Base-by-base conservation (phyloP, 2,797 vertebrate genomes). In the Lemur catta region DNA sequence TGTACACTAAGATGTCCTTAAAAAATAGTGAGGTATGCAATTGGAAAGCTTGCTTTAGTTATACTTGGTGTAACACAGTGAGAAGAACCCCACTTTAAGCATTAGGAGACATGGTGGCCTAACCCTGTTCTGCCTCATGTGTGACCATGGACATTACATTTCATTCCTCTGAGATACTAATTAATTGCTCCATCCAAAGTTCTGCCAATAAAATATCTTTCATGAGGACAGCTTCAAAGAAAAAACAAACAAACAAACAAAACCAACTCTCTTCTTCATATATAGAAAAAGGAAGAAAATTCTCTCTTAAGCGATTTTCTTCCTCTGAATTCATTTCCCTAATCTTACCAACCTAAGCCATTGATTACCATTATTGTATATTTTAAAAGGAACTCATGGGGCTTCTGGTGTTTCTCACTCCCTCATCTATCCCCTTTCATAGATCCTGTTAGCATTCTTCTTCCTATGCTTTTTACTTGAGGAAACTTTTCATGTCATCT, bases 281-380 rank as follows among this genome's bases (percentile, higher is more conserved):
- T 88, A 75, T 1, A 74, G 22, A 67, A 92, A 96, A 91, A 20
- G 52, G 72, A 46, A 92, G 46, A 84, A n/a, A 92, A 91, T 41
- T 84, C 15, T 89, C 79, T 89, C 26, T 71, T 89, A 84, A 67
- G 18, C 26, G 17, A 81, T 88, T 91, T 80, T 79, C 22, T 95
- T 95, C 50, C 4, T 75, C 65, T 90, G 63, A 22, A 91, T 95
- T 89, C 57, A 86, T 90, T 85, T 96, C 28, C 26, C 46, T 89
- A 93, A 65, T 13, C 26, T 88, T 72, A 71, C 28, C 52, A 81
- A 76, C 5, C 24, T 38, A 43, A 78, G 75, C 14, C 48, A 76
- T 65, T 86, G 43, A 87, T 96, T 92, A 43, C 24, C 20, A 57
- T 90, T 75, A 55, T 50, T 72, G 35, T 76, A 48, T 72, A 59